These are phyloP conservation scores for Cosmopolites sordidus DNA, from an alignment of 2,888 invertebrate genomes.

Conservation along the genomic window DNA sequence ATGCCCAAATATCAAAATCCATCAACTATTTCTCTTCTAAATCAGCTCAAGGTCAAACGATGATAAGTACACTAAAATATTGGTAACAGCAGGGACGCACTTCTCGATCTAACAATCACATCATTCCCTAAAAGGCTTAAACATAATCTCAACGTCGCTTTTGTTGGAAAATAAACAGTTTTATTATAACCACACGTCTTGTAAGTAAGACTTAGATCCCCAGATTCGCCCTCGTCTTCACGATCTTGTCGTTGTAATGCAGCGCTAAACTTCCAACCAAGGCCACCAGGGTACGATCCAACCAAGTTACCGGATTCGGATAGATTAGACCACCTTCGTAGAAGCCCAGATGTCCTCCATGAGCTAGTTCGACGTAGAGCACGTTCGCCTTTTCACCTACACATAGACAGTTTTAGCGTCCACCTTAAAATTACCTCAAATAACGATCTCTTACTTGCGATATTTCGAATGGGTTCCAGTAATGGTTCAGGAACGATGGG, in stretches of 20 bases:
- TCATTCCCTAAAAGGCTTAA: too few relatives aligned
- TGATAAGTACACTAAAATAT: too few relatives aligned
- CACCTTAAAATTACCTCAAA: neutral
- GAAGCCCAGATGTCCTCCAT: constrained; percentile 93
- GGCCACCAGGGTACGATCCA: constrained; percentile 83
- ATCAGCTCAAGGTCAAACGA: too few relatives aligned
- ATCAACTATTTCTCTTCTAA: too few relatives aligned
- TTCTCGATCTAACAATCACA: too few relatives aligned
- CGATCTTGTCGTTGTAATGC: constrained; percentile 39
- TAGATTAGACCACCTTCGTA: constrained; percentile 86
- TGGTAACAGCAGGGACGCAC: too few relatives aligned
- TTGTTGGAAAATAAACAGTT: too few relatives aligned
- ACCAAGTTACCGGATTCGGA: constrained; percentile 89
- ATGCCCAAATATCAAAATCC: too few relatives aligned
- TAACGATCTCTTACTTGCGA: constrained; percentile 66
- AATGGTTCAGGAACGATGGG: constrained; percentile 82
- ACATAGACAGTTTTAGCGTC: constrained; percentile 4
- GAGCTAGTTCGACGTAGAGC: constrained; percentile 76
- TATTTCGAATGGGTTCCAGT: constrained; percentile 66
- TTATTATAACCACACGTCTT: too few relatives aligned
- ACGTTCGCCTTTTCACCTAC: constrained; percentile 63
- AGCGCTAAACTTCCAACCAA: constrained; percentile 71
- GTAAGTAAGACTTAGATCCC: constrained; percentile 17
- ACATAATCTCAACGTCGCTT: too few relatives aligned
- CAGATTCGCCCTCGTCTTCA: constrained; percentile 28